These are phyloP conservation scores for Hymenopus coronatus DNA, from an alignment of 2,888 invertebrate species.

Conservation along the genomic window DNA sequence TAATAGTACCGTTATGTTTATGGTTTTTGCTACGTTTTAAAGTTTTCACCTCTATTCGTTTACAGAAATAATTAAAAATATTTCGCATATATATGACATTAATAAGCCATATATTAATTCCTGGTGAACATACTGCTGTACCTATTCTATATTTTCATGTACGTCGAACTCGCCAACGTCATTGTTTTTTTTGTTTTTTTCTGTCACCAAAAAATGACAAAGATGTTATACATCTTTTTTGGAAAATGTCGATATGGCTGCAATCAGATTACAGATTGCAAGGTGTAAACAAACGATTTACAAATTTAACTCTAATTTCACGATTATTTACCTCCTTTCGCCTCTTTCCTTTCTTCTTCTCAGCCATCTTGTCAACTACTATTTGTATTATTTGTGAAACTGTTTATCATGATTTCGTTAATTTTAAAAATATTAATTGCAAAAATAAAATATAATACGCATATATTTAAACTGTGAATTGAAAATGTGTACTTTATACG, in stretches of 20 bases:
- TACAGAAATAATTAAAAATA: too few relatives aligned
- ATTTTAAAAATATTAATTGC: too few relatives aligned
- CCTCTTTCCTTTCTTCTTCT: conserved; percentile 62
- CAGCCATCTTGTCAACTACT: conserved; percentile 53
- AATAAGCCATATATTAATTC: too few relatives aligned
- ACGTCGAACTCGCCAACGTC: conserved; percentile 19
- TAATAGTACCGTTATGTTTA: neutral
- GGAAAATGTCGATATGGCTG: neutral
- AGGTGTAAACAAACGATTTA: neutral
- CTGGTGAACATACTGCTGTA: neutral
- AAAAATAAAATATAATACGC: neutral
- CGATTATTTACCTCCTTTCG: conserved; percentile 57
- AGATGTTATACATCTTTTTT: neutral
- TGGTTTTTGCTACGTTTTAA: neutral
- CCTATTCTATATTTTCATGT: neutral
- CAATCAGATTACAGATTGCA: neutral
- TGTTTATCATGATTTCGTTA: neutral
- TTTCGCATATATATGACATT: too few relatives aligned
- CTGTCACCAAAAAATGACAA: neutral
- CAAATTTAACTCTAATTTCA: neutral
- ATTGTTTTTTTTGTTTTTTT: neutral
- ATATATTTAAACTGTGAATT: neutral
- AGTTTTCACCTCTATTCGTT: too few relatives aligned
- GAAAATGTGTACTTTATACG: neutral
- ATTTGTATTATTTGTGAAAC: neutral